Evolutionary conservation across 2,888 invertebrate species (phyloP), one percentile per base, ranked within the genome.

Genomic region (Pharmacophagus antenor): DNA sequence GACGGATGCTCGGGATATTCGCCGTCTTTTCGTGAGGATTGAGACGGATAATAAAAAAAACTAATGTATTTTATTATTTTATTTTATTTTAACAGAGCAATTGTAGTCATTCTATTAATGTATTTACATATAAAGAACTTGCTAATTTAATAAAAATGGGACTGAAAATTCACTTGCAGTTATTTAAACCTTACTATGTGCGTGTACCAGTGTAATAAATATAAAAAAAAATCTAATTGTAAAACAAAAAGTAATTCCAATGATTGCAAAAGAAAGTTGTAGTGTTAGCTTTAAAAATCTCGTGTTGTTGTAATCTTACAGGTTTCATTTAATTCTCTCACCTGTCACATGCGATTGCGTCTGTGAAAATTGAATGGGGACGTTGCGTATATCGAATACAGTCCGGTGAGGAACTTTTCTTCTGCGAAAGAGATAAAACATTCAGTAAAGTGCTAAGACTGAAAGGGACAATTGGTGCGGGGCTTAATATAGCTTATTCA

Each of bases 401-500:
- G 74, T 74, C 69, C 72, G 71, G 70, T 71, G 70, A 67, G 73
- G 71, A 72, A 73, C 70, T 75, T 44, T 49, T 68, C 73, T 70
- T 69, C 67, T 69, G 62, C 53, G 73, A 79, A 67, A 56, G 73
- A 72, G 77, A 82, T 64, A 68, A 68, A 74, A 70, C 62, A 71
- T 71, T 50, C 22, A 61, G 54, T 62, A 64, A 66, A 67, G 65
- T 61, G 63, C 52, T 52, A 67, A 52, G 76, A 67, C 67, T 52
- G 67, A 81, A 69, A 70, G 70, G 66, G 82, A 77, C 63, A 61
- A 61, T 62, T 31, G 37, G 53, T 57, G 61, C n/a, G 65, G 65
- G 73, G 72, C 70, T 74, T 71, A 74, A 71, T 70, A 81, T 84
- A 80, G 80, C 82, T 81, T 83, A 85, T 85, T 85, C 85, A 79